Conservation (phyloP, 1,140 invertebrate genomes). For the Saccostrea glomerata region DNA sequence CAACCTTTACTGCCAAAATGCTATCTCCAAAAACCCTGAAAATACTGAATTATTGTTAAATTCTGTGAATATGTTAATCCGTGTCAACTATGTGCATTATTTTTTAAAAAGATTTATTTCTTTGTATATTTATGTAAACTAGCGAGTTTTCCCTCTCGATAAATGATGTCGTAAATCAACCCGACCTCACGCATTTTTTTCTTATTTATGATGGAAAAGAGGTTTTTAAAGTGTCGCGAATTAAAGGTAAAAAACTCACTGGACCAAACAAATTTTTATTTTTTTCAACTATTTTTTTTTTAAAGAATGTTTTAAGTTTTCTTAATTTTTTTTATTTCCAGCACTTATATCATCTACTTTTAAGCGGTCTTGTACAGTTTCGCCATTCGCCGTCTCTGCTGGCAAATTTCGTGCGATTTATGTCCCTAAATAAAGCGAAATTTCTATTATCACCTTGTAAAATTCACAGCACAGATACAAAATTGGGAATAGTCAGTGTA, state of each 20-base stretch:
- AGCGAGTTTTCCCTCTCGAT: constrained; percentile 12
- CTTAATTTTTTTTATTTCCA: not conserved
- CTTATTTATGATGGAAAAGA: too few relatives aligned
- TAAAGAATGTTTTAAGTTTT: not conserved
- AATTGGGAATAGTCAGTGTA: not conserved
- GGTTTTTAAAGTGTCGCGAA: too few relatives aligned
- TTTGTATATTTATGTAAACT: constrained; percentile 32
- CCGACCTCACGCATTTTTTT: not conserved
- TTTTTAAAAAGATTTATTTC: constrained; percentile 5
- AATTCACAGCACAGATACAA: constrained; percentile 15
- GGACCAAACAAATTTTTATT: too few relatives aligned
- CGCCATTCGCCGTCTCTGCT: not conserved
- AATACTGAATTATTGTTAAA: not conserved
- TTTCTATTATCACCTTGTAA: constrained; percentile 33
- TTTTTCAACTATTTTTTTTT: too few relatives aligned
- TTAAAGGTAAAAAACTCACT: not conserved
- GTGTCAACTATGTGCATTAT: not conserved
- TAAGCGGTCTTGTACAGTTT: not conserved
- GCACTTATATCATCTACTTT: constrained; percentile 8
- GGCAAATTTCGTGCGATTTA: constrained; percentile 28
- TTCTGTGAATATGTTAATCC: constrained; percentile 28
- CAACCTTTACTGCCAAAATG: not conserved
- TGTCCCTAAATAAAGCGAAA: constrained; percentile 15
- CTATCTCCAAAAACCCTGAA: not conserved
- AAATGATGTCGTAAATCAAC: not conserved